These are phyloP conservation scores for Coracopsis vasa DNA, from an alignment of 2,113 vertebrate genomes.

Conservation along the genomic window DNA sequence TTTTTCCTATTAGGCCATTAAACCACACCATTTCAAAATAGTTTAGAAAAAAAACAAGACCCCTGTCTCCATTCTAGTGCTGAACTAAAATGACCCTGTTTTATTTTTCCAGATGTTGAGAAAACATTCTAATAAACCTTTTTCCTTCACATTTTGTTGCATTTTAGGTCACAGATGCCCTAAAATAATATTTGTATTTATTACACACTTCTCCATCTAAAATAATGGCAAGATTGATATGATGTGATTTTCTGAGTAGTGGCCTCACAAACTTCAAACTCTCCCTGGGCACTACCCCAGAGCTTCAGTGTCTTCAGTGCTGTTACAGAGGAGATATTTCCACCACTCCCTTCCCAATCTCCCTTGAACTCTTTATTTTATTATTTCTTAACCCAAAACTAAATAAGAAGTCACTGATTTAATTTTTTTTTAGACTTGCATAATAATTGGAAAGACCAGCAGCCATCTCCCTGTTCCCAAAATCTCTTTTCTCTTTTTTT, in stretches of 20 bases:
- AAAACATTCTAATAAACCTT: neutral
- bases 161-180: neutral
- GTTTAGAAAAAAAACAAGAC: neutral
- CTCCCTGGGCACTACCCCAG: neutral
- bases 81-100: neutral
- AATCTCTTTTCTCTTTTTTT: neutral
- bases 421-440: neutral
- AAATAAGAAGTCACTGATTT: neutral
- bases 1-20: neutral
- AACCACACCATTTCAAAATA: neutral
- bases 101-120: neutral
- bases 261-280: neutral
- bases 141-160: neutral
- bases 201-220: neutral
- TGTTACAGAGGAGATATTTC: neutral
- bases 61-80: rapidly evolving
- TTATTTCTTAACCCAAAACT: neutral
- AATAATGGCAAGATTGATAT: neutral
- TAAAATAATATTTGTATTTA: neutral
- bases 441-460: neutral
- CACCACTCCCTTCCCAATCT: neutral
- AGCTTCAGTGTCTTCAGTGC: rapidly evolving
- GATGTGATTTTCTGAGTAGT: neutral
- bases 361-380: neutral
- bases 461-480: neutral